These are phyloP conservation scores for Dipodomys merriami DNA, from an alignment of 2,113 vertebrate genomes.

Conservation along the genomic window DNA sequence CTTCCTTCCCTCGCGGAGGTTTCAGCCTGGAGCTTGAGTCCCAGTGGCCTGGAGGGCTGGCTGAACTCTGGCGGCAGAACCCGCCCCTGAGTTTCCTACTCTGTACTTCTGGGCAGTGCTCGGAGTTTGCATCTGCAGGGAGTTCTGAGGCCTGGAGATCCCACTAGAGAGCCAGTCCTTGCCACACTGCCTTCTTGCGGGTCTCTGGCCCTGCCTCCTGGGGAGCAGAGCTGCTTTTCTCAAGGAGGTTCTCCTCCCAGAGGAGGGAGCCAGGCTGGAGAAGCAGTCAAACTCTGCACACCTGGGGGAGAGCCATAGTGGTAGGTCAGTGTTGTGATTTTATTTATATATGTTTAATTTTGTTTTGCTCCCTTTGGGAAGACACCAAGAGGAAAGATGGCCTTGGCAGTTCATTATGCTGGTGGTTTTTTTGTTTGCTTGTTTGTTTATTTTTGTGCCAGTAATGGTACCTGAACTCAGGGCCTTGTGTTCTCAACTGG, in stretches of 20 bases:
- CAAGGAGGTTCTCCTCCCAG: neutral
- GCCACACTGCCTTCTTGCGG: neutral
- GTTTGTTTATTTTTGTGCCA: too few relatives aligned
- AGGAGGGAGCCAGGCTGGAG: neutral
- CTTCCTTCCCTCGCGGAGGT: neutral
- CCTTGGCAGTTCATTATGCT: neutral
- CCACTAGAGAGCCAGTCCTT: neutral
- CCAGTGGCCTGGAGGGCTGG: neutral
- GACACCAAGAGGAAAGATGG: neutral
- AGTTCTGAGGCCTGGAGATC: neutral
- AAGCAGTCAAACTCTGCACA: neutral
- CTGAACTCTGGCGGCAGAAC: accelerated
- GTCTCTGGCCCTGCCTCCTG: neutral
- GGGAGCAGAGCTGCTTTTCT: neutral
- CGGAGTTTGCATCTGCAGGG: too few relatives aligned
- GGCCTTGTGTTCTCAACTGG: too few relatives aligned
- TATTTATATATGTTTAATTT: neutral
- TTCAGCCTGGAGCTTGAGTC: neutral
- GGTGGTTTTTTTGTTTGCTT: too few relatives aligned
- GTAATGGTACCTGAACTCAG: too few relatives aligned
- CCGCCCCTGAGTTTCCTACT: neutral
- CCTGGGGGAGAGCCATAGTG: neutral
- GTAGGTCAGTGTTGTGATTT: neutral
- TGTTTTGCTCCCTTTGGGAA: neutral
- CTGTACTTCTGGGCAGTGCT: neutral